Percentiles rank a stretch among this genome's conserved stretches.
These are phyloP conservation scores for Chlamydotis undulata DNA, from an alignment of 2,113 vertebrate species.

Conservation along the genomic window DNA sequence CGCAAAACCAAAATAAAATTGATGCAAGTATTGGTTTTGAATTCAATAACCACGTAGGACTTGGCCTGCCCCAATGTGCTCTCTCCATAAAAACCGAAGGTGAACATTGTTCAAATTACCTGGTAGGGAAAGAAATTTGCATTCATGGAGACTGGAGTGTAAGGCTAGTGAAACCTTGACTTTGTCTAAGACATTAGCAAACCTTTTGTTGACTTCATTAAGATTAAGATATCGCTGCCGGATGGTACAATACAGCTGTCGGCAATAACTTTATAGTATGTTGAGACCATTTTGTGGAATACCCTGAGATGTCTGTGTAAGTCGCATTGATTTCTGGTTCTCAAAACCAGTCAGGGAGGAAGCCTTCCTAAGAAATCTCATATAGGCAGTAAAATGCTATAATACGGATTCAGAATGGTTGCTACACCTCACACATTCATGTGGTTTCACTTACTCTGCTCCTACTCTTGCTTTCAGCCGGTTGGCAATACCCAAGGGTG, in stretches of 20 bases:
- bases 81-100: background rate
- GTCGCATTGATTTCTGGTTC: background rate
- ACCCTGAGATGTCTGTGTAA: background rate
- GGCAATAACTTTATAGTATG: background rate
- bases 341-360: background rate
- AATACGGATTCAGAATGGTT: background rate
- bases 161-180: background rate
- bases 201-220: background rate
- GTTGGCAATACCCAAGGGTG: conserved; percentile 53
- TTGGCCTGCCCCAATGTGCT: background rate
- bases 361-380: background rate
- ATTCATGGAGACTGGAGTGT: background rate
- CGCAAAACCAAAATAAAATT: background rate
- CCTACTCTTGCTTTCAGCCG: conserved; percentile 11
- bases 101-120: background rate
- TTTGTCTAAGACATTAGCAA: background rate
- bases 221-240: background rate
- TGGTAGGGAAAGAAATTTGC: background rate
- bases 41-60: background rate
- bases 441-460: conserved; percentile 27
- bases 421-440: background rate
- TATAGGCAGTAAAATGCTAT: background rate
- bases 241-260: background rate
- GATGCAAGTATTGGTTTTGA: background rate
- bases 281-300: background rate